Conservation (phyloP, 2,113 vertebrate species). For the Myiopsitta monachus region DNA sequence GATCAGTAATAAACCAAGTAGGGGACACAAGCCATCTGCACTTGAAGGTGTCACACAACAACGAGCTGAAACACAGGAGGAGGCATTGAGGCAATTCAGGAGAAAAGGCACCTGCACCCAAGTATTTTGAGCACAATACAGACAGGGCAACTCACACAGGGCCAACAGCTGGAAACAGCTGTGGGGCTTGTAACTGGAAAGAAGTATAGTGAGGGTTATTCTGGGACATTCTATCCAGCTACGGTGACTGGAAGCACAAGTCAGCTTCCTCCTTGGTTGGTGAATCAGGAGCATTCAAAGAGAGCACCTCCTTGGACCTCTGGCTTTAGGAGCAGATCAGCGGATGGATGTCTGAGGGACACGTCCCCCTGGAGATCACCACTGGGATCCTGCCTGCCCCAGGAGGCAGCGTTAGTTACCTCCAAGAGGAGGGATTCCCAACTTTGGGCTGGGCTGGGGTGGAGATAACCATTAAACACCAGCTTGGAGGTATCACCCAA, state of each 20-base stretch:
- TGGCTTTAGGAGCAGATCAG: background rate
- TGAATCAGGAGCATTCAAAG: background rate
- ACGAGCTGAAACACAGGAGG: background rate
- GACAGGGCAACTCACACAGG: accelerated
- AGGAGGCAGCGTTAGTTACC: background rate
- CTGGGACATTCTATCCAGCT: background rate
- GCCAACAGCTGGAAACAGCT: background rate
- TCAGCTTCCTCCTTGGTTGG: background rate
- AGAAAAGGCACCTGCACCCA: background rate
- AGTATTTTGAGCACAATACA: background rate
- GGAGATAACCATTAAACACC: background rate
- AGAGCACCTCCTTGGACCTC: background rate
- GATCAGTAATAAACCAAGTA: background rate
- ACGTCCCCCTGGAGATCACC: background rate
- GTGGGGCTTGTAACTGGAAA: background rate
- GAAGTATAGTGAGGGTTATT: background rate
- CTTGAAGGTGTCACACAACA: background rate
- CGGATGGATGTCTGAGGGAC: background rate
- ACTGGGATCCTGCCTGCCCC: background rate
- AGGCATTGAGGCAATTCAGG: background rate
- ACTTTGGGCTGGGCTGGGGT: background rate
- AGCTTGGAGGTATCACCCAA: background rate
- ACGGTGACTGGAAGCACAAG: background rate
- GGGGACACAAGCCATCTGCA: background rate
- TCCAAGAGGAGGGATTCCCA: background rate